A percentile compares a stretch with the other conserved stretches of the same genome.
Conservation (phyloP, 2,888 invertebrate genomes). For the Monoplex corrugatus region DNA sequence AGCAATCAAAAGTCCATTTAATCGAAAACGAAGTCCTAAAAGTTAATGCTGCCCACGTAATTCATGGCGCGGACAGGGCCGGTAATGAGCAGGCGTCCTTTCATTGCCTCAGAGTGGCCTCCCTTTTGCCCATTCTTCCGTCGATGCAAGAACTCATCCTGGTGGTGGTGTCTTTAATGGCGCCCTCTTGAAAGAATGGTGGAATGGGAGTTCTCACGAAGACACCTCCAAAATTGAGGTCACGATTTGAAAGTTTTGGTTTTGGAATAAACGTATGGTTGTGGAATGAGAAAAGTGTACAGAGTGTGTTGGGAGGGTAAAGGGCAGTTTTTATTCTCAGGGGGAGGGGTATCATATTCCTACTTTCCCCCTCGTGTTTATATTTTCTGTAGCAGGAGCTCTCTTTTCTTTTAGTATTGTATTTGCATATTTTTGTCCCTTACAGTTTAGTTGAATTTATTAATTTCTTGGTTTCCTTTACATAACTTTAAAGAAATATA, state of each 20-base stretch:
- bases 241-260: not conserved
- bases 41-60: constrained; percentile 33
- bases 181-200: not conserved
- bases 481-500: too few relatives aligned
- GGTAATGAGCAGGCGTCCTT: not conserved
- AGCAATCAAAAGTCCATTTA: constrained; percentile 30
- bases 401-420: too few relatives aligned
- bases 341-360: too few relatives aligned
- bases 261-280: too few relatives aligned
- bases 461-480: too few relatives aligned
- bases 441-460: too few relatives aligned
- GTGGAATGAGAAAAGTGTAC: too few relatives aligned
- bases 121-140: not conserved
- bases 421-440: too few relatives aligned
- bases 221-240: constrained; percentile 13
- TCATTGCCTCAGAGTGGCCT: not conserved
- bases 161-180: not conserved
- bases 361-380: too few relatives aligned
- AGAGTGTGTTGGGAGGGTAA: not conserved
- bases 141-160: constrained; percentile 15
- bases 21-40: constrained; percentile 36
- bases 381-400: too few relatives aligned
- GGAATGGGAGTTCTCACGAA: constrained; percentile 17
- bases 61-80: constrained; percentile 7
- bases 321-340: too few relatives aligned